Evolutionary conservation across 2,797 vertebrate genomes (phyloP).

Genomic region (Scleropages formosus): DNA sequence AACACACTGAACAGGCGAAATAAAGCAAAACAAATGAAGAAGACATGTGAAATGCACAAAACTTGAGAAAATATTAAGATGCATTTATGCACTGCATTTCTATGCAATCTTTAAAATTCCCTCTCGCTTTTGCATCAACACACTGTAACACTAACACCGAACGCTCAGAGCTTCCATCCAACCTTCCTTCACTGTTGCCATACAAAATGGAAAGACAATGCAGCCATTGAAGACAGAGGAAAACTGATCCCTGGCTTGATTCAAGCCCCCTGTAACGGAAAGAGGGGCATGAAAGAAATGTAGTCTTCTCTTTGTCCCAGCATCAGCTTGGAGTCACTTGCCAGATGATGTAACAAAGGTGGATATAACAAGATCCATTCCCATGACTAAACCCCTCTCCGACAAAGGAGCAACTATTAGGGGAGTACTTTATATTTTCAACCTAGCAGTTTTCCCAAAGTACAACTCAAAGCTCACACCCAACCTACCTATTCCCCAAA

Average conservation of each 20-base stretch:
- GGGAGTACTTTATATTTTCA: neutral
- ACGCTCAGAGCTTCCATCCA: constrained; percentile 27
- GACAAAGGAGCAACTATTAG: neutral
- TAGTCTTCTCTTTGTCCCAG: constrained; percentile 49
- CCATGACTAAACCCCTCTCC: neutral
- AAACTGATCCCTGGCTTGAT: constrained; percentile 52
- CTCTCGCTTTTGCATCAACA: constrained; percentile 25
- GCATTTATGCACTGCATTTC: neutral
- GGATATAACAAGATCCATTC: constrained; percentile 8
- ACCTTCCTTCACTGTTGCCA: constrained; percentile 32
- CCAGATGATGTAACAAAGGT: constrained; percentile 39
- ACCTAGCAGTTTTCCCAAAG: neutral
- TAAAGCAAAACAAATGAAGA: neutral
- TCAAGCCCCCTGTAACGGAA: constrained; percentile 20
- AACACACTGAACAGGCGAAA: neutral
- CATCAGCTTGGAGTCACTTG: constrained; percentile 47
- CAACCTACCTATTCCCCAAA: neutral
- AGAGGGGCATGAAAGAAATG: constrained; percentile 41
- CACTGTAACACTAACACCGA: neutral
- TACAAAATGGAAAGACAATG: constrained; percentile 58
- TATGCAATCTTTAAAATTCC: neutral
- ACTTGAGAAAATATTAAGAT: too few species aligned
- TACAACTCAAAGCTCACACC: too few species aligned
- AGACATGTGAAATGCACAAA: too few species aligned
- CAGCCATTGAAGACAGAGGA: constrained; percentile 57